Evolutionary conservation across 2,113 vertebrate genomes (phyloP), one percentile per base, ranked within the genome.

Genomic region (Mustelus asterias): DNA sequence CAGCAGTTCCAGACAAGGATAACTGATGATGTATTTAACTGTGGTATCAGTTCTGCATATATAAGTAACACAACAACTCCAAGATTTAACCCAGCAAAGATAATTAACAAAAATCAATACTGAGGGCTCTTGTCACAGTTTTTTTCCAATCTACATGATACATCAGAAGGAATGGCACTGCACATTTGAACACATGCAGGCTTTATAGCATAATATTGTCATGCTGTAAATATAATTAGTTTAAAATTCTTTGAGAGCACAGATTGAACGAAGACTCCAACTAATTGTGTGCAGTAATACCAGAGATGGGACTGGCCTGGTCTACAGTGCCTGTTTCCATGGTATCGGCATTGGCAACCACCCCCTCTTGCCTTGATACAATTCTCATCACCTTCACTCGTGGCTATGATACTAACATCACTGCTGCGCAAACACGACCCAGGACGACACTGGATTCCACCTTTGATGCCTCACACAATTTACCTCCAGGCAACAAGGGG

Each of bases 11-110:
- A 95, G 94, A 26, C 94, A 95, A 72, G 65, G 94, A 72, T 95
- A 95, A 95, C 69, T 95, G 94, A 95, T 95, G 94, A 95, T 95
- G 94, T 95, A 95, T 95, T 95, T 95, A 95, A 95, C 94, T 72
- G 67, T 95, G 94, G 67, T 69, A 76, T 48, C 94, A 95, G 44
- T 95, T 95, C 94, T 95, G 94, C 67, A 95, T 72, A 95, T 33
- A 95, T 95, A 95, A 95, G 70, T 76, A 95, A 95, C 69, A 95
- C 94, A 95, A 44, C 94, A 95, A 69, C 44, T 44, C 48, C 26
- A 95, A 95, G 69, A 24, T 95, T 95, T 95, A 76, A 95, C 94
- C 44, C 67, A 95, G 94, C 94, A 76, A 95, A 95, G 94, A 95
- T 76, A 76, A 95, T 95, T 95, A 95, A 95, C 94, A 72, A 95